Conservation (phyloP, 2,113 vertebrate genomes). For the Hucho hucho region DNA sequence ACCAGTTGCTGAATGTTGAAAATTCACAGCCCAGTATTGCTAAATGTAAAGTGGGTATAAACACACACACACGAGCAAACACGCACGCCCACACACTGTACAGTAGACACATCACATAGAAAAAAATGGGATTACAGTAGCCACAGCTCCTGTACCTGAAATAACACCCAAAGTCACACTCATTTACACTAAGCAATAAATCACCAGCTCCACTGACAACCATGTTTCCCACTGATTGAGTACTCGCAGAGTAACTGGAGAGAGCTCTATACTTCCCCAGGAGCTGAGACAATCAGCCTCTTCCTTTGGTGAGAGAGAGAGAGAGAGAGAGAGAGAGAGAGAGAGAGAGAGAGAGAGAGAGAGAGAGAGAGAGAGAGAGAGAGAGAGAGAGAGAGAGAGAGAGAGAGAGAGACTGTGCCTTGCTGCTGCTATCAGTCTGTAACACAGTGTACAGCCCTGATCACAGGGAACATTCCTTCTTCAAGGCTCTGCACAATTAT, state of each 20-base stretch:
- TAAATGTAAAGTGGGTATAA: background rate
- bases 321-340: background rate
- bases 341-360: background rate
- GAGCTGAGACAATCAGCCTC: conserved; percentile 40
- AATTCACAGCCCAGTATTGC: too few species aligned
- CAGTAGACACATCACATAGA: conserved; percentile 5
- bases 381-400: background rate
- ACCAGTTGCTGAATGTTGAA: too few species aligned
- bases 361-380: background rate
- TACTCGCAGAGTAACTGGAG: conserved; percentile 53
- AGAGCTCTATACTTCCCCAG: conserved; percentile 25
- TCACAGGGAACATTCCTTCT: conserved; percentile 34
- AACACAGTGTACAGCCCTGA: conserved; percentile 7
- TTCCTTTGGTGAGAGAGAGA: conserved; percentile 26
- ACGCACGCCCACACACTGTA: conserved; percentile 6
- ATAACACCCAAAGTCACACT: conserved; percentile 36
- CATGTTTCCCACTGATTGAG: conserved; percentile 57
- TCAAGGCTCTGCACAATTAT: conserved; percentile 57
- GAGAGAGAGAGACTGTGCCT: too few species aligned
- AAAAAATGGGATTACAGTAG: conserved; percentile 25
- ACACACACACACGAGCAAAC: background rate
- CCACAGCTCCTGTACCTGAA: conserved; percentile 27
- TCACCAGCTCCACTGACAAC: conserved; percentile 51
- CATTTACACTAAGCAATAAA: conserved; percentile 59
- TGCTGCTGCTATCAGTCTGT: background rate